Conservation (phyloP, 1,140 invertebrate species). For the Hesperophylax magnus region DNA sequence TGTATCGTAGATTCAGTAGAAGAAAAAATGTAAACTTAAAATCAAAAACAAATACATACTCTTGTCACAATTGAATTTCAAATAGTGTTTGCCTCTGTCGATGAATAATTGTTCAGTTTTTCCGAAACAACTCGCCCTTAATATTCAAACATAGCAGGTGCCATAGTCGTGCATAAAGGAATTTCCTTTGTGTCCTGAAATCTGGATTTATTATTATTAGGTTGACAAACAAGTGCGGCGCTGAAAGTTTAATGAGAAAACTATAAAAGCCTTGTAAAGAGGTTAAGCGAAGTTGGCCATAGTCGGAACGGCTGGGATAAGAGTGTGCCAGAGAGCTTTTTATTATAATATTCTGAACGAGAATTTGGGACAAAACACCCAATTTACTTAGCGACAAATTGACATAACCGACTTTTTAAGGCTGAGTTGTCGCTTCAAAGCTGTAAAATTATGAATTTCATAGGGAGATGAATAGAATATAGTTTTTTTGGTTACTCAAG, state of each 20-base stretch:
- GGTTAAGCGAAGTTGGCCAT: constrained; percentile 8
- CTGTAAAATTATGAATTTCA: no score
- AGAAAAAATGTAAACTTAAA: no score
- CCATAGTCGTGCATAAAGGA: not conserved
- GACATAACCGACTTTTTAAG: no score
- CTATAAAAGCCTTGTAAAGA: constrained; percentile 32
- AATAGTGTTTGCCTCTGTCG: not conserved
- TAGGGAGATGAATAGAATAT: no score
- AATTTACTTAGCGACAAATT: not conserved
- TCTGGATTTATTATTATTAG: constrained; percentile 29
- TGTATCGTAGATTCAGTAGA: no score
- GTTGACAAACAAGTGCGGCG: not conserved
- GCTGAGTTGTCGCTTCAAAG: no score
- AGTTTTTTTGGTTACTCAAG: no score
- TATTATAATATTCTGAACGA: constrained; percentile 12
- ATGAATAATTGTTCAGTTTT: no score
- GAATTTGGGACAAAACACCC: not conserved
- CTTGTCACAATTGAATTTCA: no score
- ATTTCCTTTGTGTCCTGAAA: not conserved
- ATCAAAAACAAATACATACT: no score
- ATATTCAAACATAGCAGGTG: not conserved
- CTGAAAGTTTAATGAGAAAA: constrained; percentile 31
- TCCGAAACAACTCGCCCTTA: no score
- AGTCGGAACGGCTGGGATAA: not conserved
- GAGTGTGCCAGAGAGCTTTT: not conserved